Conservation (phyloP, 1,140 invertebrate genomes). For the Cryptotermes secundus region DNA sequence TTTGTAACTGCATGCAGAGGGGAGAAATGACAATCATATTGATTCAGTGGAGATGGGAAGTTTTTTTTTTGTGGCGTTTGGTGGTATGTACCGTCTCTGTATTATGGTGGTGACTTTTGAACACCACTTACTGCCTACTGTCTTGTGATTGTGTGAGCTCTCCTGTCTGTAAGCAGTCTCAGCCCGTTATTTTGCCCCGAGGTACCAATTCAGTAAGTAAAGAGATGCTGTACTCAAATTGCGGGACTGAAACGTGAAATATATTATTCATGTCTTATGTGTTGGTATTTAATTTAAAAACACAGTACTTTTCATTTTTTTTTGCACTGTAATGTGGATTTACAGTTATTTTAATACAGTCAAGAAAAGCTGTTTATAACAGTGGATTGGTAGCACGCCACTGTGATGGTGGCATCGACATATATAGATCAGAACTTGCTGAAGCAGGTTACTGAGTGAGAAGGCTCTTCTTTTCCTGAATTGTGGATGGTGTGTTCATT, state of each 20-base stretch:
- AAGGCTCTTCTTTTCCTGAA: neutral
- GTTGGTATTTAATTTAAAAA: neutral
- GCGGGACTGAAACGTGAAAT: neutral
- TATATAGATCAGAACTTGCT: neutral
- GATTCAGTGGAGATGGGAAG: neutral
- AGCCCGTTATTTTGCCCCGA: neutral
- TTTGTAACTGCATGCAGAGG: neutral
- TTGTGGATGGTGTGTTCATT: neutral
- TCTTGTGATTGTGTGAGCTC: neutral
- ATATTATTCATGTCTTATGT: neutral
- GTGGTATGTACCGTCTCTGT: neutral
- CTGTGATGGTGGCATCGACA: neutral
- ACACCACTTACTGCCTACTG: neutral
- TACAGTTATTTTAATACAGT: slow-evolving; percentile 1
- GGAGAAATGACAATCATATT: neutral
- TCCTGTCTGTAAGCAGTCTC: neutral
- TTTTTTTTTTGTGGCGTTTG: neutral
- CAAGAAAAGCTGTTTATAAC: neutral
- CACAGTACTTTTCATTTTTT: neutral
- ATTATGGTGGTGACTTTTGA: neutral
- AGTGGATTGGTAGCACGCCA: neutral
- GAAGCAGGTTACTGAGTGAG: no score
- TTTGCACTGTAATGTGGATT: neutral
- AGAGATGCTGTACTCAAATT: neutral
- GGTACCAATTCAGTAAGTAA: neutral